Conservation (phyloP, 1,140 invertebrate species). For the Lutraria rhynchaena region DNA sequence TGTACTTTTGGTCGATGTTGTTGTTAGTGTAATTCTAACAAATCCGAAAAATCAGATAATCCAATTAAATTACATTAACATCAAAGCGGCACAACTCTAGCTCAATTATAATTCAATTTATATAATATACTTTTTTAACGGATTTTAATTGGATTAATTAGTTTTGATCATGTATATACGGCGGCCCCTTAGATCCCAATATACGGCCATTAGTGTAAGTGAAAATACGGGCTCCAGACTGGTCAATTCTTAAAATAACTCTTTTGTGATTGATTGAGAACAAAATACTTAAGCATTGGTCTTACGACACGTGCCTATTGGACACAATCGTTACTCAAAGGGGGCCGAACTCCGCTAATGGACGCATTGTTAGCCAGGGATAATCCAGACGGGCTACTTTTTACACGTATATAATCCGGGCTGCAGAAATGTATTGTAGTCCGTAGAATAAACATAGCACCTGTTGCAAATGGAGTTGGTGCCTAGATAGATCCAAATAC, state of each 20-base stretch:
- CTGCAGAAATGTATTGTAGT: slow-evolving; percentile 19
- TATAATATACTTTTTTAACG: background rate
- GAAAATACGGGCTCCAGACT: slow-evolving; percentile 25
- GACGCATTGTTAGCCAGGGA: slow-evolving; percentile 26
- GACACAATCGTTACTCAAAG: slow-evolving; percentile 48
- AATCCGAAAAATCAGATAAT: too few species aligned
- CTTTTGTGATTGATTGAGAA: background rate
- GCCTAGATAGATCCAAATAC: background rate
- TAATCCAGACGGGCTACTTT: slow-evolving; percentile 46
- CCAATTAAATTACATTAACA: too few species aligned
- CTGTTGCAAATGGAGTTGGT: slow-evolving; percentile 6
- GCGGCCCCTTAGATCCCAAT: slow-evolving; percentile 35
- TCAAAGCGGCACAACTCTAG: background rate
- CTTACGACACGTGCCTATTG: slow-evolving; percentile 34
- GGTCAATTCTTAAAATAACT: background rate
- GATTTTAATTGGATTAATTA: slow-evolving; percentile 35
- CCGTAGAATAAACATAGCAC: slow-evolving; percentile 49
- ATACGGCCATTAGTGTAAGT: slow-evolving; percentile 19
- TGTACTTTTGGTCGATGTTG: too few species aligned
- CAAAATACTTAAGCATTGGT: background rate
- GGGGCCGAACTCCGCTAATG: slow-evolving; percentile 41
- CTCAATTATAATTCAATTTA: background rate
- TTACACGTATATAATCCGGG: slow-evolving; percentile 45
- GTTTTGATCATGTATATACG: too few species aligned
- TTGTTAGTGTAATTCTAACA: too few species aligned